Evolutionary conservation across 2,113 vertebrate genomes (phyloP).

Genomic region (Erythrolamprus reginae): DNA sequence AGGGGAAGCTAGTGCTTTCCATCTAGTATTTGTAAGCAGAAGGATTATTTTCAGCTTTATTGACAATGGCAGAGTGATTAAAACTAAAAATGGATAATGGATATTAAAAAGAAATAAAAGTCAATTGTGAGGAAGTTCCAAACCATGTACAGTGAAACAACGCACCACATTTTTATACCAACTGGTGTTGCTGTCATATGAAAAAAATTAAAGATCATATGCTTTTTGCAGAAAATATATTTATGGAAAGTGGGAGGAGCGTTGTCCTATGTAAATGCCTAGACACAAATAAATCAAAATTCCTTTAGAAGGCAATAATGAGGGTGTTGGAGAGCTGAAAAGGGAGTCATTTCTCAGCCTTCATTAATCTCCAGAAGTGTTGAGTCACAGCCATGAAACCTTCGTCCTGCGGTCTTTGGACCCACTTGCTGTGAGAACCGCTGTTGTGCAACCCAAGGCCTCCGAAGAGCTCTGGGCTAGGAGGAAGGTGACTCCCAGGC

Average conservation of each 20-base stretch:
- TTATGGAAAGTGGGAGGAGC: background rate
- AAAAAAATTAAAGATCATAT: background rate
- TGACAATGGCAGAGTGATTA: background rate
- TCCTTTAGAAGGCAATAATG: background rate
- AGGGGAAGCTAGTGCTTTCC: background rate
- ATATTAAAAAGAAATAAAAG: background rate
- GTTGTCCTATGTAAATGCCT: background rate
- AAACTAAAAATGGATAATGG: background rate
- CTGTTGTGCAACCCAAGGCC: background rate
- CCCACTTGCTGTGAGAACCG: background rate
- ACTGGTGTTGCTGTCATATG: background rate
- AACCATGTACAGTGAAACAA: background rate
- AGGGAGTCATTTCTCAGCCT: background rate
- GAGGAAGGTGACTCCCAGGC: background rate
- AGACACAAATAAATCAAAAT: background rate
- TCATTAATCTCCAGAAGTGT: background rate
- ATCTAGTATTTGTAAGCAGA: background rate
- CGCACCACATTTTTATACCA: background rate
- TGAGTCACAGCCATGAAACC: background rate
- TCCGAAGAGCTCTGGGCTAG: background rate
- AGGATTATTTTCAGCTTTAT: background rate
- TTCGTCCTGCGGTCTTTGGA: background rate
- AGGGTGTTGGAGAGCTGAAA: background rate
- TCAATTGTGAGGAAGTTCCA: background rate
- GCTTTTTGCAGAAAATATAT: background rate